Conservation (phyloP, 2,888 invertebrate genomes). For the Xestia c-nigrum region DNA sequence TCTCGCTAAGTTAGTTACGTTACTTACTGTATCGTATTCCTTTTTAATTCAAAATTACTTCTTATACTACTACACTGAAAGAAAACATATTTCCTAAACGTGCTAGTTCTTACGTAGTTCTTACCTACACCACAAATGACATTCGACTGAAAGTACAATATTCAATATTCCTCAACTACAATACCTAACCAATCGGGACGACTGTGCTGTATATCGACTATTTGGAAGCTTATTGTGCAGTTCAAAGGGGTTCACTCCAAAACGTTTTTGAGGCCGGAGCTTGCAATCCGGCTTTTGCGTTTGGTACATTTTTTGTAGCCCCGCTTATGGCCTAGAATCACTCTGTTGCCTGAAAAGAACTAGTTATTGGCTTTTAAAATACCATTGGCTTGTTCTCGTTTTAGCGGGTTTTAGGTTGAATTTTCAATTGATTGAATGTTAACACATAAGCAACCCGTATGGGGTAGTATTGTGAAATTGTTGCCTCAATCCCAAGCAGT, state of each 20-base stretch:
- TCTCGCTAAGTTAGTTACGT: too few relatives aligned
- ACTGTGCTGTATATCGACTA: slow-evolving; percentile 24
- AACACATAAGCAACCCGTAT: too few relatives aligned
- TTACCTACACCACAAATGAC: slow-evolving; percentile 8
- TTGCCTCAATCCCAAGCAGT: not conserved
- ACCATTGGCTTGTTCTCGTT: not conserved
- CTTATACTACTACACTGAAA: not conserved
- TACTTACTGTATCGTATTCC: too few relatives aligned
- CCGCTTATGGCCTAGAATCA: slow-evolving; percentile 7
- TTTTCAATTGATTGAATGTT: not conserved
- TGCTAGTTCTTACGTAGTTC: not conserved
- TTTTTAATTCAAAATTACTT: not conserved
- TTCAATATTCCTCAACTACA: slow-evolving; percentile 31
- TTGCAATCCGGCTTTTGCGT: slow-evolving; percentile 10
- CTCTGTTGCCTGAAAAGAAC: slow-evolving; percentile 10
- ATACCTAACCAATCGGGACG: slow-evolving; percentile 10
- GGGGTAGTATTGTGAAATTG: too few relatives aligned
- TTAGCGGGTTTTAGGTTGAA: not conserved
- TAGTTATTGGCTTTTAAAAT: slow-evolving; percentile 15
- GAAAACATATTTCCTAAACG: not conserved
- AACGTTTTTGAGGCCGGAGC: not conserved
- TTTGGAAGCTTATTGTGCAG: slow-evolving; percentile 21
- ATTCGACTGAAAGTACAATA: not conserved
- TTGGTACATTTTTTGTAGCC: not conserved
- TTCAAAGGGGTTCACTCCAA: slow-evolving; percentile 27